These are phyloP conservation scores for Eumerus sabulonum DNA, from an alignment of 2,888 invertebrate species.

Conservation along the genomic window DNA sequence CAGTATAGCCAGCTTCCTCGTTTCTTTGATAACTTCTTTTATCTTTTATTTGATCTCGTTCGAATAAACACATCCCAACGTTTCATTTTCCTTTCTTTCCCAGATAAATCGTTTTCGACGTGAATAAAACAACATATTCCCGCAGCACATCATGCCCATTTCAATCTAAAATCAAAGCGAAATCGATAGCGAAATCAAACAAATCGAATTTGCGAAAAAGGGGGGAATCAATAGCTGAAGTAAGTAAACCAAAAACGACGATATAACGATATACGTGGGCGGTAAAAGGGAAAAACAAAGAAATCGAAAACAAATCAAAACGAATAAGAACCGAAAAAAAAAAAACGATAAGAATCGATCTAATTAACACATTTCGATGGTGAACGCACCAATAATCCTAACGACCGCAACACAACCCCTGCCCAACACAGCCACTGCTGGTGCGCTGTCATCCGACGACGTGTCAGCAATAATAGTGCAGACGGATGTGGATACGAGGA, in stretches of 20 bases:
- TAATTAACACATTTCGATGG: conserved; percentile 57
- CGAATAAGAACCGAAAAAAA: not conserved
- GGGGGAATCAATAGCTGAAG: conserved; percentile 14
- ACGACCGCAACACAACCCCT: conserved; percentile 42
- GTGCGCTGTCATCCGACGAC: conserved; percentile 40
- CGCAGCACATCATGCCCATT: too few relatives aligned
- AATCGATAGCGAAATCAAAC: not conserved
- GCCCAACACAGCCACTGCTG: conserved; percentile 51
- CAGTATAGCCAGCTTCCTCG: too few relatives aligned
- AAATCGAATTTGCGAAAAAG: conserved; percentile 7
- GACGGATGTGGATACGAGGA: conserved; percentile 2
- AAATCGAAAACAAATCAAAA: conserved; percentile 2
- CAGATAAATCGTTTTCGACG: too few relatives aligned
- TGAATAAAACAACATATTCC: too few relatives aligned
- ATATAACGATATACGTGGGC: not conserved
- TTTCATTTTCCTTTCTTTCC: too few relatives aligned
- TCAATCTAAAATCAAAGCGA: too few relatives aligned
- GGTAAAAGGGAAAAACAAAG: conserved; percentile 1
- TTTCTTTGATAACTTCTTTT: too few relatives aligned
- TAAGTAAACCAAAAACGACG: conserved; percentile 2
- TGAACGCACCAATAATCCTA: conserved; percentile 56
- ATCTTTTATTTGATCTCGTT: too few relatives aligned
- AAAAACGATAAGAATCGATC: conserved; percentile 21
- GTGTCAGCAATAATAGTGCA: conserved; percentile 12
- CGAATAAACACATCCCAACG: too few relatives aligned